These are phyloP conservation scores for Aporophyla nigra DNA, from an alignment of 2,888 invertebrate species.

Conservation along the genomic window DNA sequence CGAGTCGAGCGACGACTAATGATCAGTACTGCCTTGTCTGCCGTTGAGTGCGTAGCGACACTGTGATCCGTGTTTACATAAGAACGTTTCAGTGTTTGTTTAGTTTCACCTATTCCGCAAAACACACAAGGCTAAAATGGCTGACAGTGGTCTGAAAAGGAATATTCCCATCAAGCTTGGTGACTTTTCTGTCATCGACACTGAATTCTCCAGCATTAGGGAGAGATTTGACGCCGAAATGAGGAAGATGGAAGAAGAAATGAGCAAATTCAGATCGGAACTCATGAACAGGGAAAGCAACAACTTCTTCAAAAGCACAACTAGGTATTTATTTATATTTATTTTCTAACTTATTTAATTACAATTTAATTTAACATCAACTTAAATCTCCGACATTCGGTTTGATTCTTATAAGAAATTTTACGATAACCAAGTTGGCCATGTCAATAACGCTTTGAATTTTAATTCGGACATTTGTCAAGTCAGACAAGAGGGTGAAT, in stretches of 20 bases:
- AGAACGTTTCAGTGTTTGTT: conserved; percentile 89
- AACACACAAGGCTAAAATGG: conserved; percentile 91
- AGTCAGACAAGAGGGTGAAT: conserved; percentile 61
- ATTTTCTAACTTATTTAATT: conserved; percentile 35
- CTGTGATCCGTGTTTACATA: conserved; percentile 88
- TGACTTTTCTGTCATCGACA: conserved; percentile 98
- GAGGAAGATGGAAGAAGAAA: conserved; percentile 99
- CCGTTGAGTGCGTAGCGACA: conserved; percentile 84
- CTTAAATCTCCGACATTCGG: conserved; percentile 6
- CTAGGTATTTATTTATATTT: conserved; percentile 92
- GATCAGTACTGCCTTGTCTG: conserved; percentile 90
- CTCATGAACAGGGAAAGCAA: conserved; percentile 98
- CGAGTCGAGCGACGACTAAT: conserved; percentile 88
- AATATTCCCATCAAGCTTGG: conserved; percentile 98
- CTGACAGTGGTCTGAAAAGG: conserved; percentile 95
- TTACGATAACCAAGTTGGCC: conserved; percentile 5
- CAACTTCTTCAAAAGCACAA: conserved; percentile 97
- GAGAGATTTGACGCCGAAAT: conserved; percentile 99
- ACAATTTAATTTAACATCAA: conserved; percentile 28
- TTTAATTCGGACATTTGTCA: conserved; percentile 56
- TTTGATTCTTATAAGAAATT: neutral
- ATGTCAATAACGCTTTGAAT: conserved; percentile 48
- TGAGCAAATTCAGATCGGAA: conserved; percentile 98
- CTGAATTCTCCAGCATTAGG: conserved; percentile 98
- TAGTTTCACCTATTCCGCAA: conserved; percentile 84